phyloP scores from a whole-genome alignment of 2,797 vertebrate species.

The Aldrovandia affinis region DNA sequence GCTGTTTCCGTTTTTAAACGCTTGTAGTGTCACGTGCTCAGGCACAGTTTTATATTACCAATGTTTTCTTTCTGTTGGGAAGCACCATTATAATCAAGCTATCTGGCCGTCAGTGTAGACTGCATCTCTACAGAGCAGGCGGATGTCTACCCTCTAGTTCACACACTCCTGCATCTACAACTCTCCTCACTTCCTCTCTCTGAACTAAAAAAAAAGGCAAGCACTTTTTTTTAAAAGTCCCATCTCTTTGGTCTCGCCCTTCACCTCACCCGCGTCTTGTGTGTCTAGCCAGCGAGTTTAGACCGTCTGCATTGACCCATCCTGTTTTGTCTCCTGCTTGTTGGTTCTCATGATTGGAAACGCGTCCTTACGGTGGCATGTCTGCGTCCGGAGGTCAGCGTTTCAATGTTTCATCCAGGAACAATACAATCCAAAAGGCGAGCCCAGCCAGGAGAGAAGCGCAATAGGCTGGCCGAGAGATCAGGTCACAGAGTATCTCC shows the following conservation, averaged over 20 bases:
- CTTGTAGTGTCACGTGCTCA: neutral
- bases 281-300: neutral
- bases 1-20: constrained; percentile 15
- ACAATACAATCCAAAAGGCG: constrained; percentile 1
- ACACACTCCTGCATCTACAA: constrained; percentile 30
- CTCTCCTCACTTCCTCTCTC: constrained; percentile 28
- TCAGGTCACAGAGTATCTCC: neutral
- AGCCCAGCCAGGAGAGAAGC: neutral
- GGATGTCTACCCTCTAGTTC: constrained; percentile 30
- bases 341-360: neutral
- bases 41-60: constrained; percentile 24
- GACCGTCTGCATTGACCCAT: neutral
- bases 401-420: constrained; percentile 9
- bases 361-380: neutral
- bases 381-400: constrained; percentile 1
- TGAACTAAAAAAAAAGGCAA: constrained; percentile 39
- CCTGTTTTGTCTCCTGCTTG: neutral
- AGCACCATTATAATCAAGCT: constrained; percentile 32
- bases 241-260: neutral
- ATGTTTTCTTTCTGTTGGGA: constrained; percentile 37
- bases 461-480: too few relatives aligned
- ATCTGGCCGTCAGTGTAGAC: constrained; percentile 33
- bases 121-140: constrained; percentile 30
- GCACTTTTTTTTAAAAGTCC: constrained; percentile 30
- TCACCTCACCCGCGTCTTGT: neutral